phyloP scores from a whole-genome alignment of 2,797 vertebrate genomes.

The Tamandua tetradactyla region DNA sequence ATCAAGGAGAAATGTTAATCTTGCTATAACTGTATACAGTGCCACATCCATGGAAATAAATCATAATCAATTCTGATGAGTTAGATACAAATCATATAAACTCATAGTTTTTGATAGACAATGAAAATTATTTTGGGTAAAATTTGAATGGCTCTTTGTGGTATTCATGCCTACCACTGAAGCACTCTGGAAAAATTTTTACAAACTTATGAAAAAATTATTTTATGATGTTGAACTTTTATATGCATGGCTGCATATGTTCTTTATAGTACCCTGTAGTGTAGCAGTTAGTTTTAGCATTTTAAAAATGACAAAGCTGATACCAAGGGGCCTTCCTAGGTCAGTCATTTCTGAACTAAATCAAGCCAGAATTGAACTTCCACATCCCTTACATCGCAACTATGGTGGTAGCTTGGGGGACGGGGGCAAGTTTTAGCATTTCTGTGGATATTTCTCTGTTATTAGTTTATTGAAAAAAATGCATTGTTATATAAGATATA shows the following conservation, averaged over 20 bases:
- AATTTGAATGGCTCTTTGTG: neutral
- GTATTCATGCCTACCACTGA: neutral
- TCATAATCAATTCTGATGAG: neutral
- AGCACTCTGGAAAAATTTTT: neutral
- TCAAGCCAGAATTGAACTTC: neutral
- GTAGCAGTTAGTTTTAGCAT: neutral
- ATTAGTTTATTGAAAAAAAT: neutral
- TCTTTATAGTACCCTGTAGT: neutral
- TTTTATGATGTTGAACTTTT: neutral
- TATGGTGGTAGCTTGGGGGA: neutral
- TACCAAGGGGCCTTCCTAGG: neutral
- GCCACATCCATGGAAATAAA: neutral
- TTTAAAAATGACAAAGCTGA: neutral
- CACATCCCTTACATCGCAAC: neutral
- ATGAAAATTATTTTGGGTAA: constrained; percentile 35
- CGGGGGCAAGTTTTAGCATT: neutral
- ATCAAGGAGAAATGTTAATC: constrained; percentile 28
- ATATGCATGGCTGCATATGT: neutral
- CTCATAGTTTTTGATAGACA: neutral
- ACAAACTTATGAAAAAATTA: neutral
- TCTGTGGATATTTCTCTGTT: neutral
- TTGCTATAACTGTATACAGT: neutral
- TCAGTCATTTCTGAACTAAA: neutral
- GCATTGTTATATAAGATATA: neutral
- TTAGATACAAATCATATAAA: constrained; percentile 9